Percentiles rank a stretch among this genome's conserved stretches.
phyloP scores from a whole-genome alignment of 2,797 vertebrate species.

The Myoxocephalus aenaeus region DNA sequence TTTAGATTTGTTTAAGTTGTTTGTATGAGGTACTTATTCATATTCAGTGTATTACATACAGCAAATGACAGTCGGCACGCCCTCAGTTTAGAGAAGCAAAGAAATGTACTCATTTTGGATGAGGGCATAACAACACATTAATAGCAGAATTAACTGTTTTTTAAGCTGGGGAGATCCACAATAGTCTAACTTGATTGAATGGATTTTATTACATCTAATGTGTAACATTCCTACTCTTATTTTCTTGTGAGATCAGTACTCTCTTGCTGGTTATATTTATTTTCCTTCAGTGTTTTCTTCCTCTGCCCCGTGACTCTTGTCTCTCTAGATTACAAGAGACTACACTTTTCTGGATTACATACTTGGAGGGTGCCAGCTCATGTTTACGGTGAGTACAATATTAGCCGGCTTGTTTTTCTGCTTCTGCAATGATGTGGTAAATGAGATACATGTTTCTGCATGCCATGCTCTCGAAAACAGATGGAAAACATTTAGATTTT shows the following conservation, averaged over 20 bases:
- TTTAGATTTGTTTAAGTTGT: background rate
- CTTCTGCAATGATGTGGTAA: slow-evolving; percentile 22
- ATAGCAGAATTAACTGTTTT: background rate
- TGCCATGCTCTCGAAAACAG: slow-evolving; percentile 27
- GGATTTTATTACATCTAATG: slow-evolving; percentile 1
- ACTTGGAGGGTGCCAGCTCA: slow-evolving; percentile 96
- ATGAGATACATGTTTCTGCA: slow-evolving; percentile 47
- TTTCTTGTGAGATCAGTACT: background rate
- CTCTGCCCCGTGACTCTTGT: slow-evolving; percentile 12
- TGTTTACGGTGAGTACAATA: slow-evolving; percentile 95
- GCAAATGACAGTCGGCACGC: background rate
- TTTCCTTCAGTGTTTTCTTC: background rate
- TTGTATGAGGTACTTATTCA: background rate
- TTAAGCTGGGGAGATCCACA: background rate
- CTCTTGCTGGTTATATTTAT: background rate
- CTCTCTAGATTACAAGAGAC: slow-evolving; percentile 91
- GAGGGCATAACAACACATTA: background rate
- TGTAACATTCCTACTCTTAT: background rate
- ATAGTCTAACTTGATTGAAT: background rate
- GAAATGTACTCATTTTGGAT: background rate
- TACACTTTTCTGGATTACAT: slow-evolving; percentile 99
- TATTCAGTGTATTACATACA: background rate
- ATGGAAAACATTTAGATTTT: slow-evolving; percentile 46
- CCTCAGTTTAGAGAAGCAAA: background rate
- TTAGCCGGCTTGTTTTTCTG: slow-evolving; percentile 23